Base-by-base conservation (phyloP, 2,888 invertebrate genomes). In the Ornithoptera priamus region DNA sequence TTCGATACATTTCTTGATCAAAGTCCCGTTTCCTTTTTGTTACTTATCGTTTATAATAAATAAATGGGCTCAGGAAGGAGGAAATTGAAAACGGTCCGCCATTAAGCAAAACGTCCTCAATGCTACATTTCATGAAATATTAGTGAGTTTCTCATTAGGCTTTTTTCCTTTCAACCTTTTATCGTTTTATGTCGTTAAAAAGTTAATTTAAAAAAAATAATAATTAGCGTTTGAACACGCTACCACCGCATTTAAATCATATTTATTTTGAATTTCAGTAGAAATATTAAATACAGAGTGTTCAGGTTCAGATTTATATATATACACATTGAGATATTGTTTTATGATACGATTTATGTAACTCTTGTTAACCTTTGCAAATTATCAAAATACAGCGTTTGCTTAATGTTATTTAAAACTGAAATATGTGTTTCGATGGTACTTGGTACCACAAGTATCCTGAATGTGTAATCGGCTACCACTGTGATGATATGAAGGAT, bases 71-170 rank as follows among this genome's bases (percentile, higher is more conserved):
- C 64, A 50, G 68, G 58, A 60, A 64, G 50, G 36, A 53, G 68
- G 63, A 68, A 68, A 68, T 68, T 68, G 68, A 59, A 64, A 68
- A 68, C 53, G 63, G 63, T 59, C 63, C 15, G 46, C 39, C 53
- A 53, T 53, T 63, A 63, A 64, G 63, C 63, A 62, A 68, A 68
- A 68, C 20, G 46, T 63, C 42, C 62, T 56, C 62, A 42, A 57
- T 57, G 57, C 56, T 62, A 57, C 22, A 18, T 57, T n/a, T 60
- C 7, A 60, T 30, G 18, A n/a, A 46, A n/a, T 62, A 61, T 61
- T 36, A 20, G 60, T 3, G 36, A 20, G 20, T 6, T 22, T 39
- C 20, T 20, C 39, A 36, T 65, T 12, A n/a, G 66, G 12, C 46
- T 10, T 39, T 30, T 30, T 30, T 39, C 39, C 30, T 67, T 36